Base-by-base conservation (phyloP, 2,888 invertebrate genomes). In the Portevinia maculata region DNA sequence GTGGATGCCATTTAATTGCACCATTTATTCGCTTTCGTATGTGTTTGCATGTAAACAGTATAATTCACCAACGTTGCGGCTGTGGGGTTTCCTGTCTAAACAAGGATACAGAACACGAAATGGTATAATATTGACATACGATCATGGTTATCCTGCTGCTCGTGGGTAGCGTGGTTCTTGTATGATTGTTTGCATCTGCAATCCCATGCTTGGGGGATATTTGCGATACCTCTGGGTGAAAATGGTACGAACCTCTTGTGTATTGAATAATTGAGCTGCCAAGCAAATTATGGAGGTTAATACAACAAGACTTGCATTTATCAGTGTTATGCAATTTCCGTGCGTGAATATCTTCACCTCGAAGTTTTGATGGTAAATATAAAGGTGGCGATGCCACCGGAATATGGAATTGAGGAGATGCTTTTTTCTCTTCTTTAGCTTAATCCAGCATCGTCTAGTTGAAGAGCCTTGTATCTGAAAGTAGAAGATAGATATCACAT, bases 1-100 rank as follows among this genome's bases (percentile, higher is more conserved):
- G 55, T 24, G 64, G 30, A 70, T 57, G 34, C 32, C 57, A 71
- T 71, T 64, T 64, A 64, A 57, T 50, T 70, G 71, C 41, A 46
- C 59, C 71, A 71, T 79, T 71, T 79, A 71, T 71, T 65, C 78
- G 71, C 65, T 65, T 71, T 79, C 28, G 67, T n/a, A n/a, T 73
- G 73, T 79, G 73, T 62, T 70, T 79, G 73, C 53, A 65, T 79
- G 79, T 73, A 79, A 79, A 79, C 73, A 79, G 73, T 48, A 79
- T 79, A 73, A 67, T 73, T 65, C 65, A 67, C 65, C 73, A 46
- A 52, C 44, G 55, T 41, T 50, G 57, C n/a, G 39, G 73, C 59
- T 53, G 13, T 48, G 71, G 32, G 57, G 65, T 53, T 59, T 59
- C 15, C 59, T 79, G 32, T 52, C 39, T 48, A 79, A 71, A 71